Base-by-base conservation (phyloP, 2,113 vertebrate species). In the Eolophus roseicapilla region DNA sequence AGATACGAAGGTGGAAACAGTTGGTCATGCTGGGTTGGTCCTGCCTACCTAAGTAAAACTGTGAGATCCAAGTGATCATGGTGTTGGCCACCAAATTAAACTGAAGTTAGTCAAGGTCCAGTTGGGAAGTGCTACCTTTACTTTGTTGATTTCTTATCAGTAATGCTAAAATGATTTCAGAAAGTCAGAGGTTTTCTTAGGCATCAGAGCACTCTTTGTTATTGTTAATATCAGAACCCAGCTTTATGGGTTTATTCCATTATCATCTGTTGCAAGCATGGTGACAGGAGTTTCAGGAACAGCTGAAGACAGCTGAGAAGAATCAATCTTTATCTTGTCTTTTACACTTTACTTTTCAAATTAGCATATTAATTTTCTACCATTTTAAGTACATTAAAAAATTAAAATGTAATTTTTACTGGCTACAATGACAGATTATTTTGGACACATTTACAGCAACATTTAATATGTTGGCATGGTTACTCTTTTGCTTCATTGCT, bases 331-430 rank as follows among this genome's bases (percentile, higher is more conserved):
- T 94, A 84, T 90, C 86, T 92, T 91, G 76, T 75, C 46, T 88
- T 92, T 93, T 80, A 33, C 88, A 88, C 64, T 88, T 96, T 80
- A 63, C 41, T 95, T 95, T 93, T 91, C 73, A 78, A 83, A 93
- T 91, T 95, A 91, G 7, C 73, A 75, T 68, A 91, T 75, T 84
- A 2, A 95, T 94, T 92, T 96, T 93, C 91, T 86, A 63, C 28
- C 25, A 92, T 86, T 71, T 78, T 82, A 73, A 93, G 46, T 43
- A 82, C 28, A 91, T 94, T 81, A 92, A 68, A 33, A 68, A 94
- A 86, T 93, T 84, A 82, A 92, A 88, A 43, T 78, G 6, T 11
- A 78, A 68, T 82, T 77, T 92, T 86, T 75, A 35, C 73, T 93
- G 69, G 31, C 39, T 71, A 52, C 41, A 81, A 29, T 84, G 86